Evolutionary conservation across 2,888 invertebrate genomes (phyloP).

Genomic region (Anodontia alba): DNA sequence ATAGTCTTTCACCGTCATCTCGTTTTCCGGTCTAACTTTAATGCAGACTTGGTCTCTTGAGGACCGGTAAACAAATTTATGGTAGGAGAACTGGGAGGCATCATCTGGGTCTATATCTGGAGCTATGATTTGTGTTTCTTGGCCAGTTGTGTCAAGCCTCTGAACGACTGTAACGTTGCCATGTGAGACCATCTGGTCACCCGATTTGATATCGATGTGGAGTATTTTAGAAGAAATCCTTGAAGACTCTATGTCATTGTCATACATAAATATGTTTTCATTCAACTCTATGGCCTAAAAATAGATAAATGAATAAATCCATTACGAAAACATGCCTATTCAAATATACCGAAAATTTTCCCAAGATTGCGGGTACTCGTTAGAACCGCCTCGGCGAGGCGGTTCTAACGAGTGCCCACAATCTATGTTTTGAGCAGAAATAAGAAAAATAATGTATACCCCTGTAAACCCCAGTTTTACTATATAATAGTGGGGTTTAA

Average conservation of each 20-base stretch:
- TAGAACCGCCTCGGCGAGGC: no score
- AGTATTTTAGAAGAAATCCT: conserved; percentile 51
- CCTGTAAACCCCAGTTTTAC: no score
- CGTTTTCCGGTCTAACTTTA: conserved; percentile 29
- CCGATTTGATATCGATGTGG: conserved; percentile 46
- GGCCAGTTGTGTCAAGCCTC: conserved; percentile 29
- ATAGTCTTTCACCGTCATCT: conserved; percentile 20
- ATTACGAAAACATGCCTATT: no score
- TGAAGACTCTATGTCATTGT: conserved; percentile 46
- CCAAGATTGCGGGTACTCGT: no score
- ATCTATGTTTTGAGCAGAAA: no score
- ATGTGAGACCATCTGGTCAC: conserved; percentile 22
- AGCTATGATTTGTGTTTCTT: conserved; percentile 6
- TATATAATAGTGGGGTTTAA: no score
- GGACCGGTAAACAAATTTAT: conserved; percentile 61
- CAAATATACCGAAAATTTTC: no score
- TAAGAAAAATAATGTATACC: no score
- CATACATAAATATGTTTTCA: conserved; percentile 59
- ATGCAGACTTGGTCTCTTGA: conserved; percentile 55
- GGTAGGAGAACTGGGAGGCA: conserved; percentile 63
- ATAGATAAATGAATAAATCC: no score
- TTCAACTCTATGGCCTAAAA: conserved; percentile 48
- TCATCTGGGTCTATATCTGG: conserved; percentile 57
- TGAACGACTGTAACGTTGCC: conserved; percentile 43
- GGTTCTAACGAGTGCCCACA: no score